Base-by-base conservation (phyloP, 2,113 vertebrate species). In the Etheostoma spectabile region DNA sequence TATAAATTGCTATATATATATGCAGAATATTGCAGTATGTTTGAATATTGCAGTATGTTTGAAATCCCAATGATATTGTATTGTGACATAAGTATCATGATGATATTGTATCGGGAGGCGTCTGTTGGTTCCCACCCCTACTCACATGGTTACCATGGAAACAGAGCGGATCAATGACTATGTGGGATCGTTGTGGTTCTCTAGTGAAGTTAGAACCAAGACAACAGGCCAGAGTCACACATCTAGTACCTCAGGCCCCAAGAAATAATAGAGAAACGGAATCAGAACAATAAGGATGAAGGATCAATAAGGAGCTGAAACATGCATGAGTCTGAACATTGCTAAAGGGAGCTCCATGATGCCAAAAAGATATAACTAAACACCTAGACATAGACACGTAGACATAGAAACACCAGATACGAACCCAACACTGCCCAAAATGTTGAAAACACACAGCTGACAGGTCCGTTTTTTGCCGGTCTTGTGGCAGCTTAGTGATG, bases 61-160 rank as follows among this genome's bases (percentile, higher is more conserved):
- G 4, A 30, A 30, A 30, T 30, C 30, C 3, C 30, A 30, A 30
- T 30, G 4, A 4, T 4, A 30, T 30, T 3, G 30, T 30, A 30
- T 30, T 30, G 30, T 30, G 30, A 30, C 30, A 30, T 30, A 30
- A 30, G 30, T 30, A 30, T 30, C 30, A 4, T 30, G 30, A 30
- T 30, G 4, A 30, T 30, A 30, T 30, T 30, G 30, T 30, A 3
- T 30, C 30, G 30, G 30, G 30, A 30, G 30, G 30, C 0, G 30
- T 30, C 30, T 3, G 30, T 2, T 30, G 2, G 4, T 30, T 30
- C 30, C 30, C 30, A 30, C 30, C 30, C 30, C 30, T 30, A 3
- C 30, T n/a, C 13, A 19, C 27, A 33, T 6, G 24, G 74, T 77
- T 24, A 24, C 74, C 42, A 59, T 49, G 51, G 74, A 46, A 65